Evolutionary conservation across 2,797 vertebrate species (phyloP).

Genomic region (Potorous gilbertii): DNA sequence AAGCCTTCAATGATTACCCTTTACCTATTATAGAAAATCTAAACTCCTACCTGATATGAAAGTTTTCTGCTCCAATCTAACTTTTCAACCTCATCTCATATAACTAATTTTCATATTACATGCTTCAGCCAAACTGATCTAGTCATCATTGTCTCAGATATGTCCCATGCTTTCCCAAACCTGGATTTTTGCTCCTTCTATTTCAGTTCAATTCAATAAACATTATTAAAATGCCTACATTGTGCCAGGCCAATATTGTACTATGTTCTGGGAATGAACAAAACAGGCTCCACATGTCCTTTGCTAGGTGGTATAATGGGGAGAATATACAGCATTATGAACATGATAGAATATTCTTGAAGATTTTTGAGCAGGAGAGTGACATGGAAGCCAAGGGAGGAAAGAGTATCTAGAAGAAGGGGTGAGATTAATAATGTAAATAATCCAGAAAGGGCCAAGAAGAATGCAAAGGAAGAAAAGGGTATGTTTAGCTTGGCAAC

Average conservation of each 20-base stretch:
- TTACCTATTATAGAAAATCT: not conserved
- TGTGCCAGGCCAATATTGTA: not conserved
- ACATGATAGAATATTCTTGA: not conserved
- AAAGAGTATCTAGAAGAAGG: not conserved
- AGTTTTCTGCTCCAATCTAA: not conserved
- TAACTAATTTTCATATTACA: not conserved
- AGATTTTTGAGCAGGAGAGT: not conserved
- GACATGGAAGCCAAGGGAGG: not conserved
- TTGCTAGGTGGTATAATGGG: not conserved
- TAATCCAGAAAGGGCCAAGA: not conserved
- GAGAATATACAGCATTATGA: not conserved
- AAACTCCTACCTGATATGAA: not conserved
- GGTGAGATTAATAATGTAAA: not conserved
- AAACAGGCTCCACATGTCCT: not conserved
- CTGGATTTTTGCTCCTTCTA: not conserved
- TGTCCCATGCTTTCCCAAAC: not conserved
- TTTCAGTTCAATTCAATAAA: not conserved
- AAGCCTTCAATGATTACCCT: not conserved
- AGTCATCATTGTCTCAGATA: not conserved
- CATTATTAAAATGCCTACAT: not conserved
- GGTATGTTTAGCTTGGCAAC: not conserved
- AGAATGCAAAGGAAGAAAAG: not conserved
- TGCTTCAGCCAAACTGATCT: not conserved
- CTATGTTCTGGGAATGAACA: not conserved
- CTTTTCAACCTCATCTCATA: not conserved